Percentiles rank a stretch among this genome's conserved stretches.
These are phyloP conservation scores for Campoplex nolae DNA, from an alignment of 2,888 invertebrate genomes.

Conservation along the genomic window DNA sequence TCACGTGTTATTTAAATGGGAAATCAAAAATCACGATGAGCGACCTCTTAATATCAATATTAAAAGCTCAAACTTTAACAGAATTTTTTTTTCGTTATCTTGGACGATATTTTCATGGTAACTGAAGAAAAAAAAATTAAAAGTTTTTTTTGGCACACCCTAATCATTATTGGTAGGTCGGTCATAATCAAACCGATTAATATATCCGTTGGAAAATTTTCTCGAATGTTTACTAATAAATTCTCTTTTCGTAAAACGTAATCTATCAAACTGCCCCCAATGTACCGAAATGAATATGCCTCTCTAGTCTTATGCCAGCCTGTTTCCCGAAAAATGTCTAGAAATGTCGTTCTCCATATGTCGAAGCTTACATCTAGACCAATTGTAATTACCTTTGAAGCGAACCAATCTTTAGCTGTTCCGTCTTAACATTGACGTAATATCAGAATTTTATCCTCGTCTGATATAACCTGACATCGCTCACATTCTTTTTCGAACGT, in stretches of 20 bases:
- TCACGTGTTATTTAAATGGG: no score
- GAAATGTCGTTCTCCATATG: slow-evolving; percentile 56
- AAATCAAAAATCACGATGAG: no score
- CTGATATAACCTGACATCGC: slow-evolving; percentile 56
- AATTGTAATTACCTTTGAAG: slow-evolving; percentile 63
- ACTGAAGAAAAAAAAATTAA: no score
- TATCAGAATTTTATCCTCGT: slow-evolving; percentile 63
- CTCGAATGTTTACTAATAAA: slow-evolving; percentile 59
- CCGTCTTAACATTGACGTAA: slow-evolving; percentile 60
- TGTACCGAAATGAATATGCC: slow-evolving; percentile 62
- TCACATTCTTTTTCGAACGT: slow-evolving; percentile 66
- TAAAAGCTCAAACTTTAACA: no score
- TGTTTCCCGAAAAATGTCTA: slow-evolving; percentile 63
- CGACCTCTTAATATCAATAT: no score
- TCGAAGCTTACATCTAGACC: slow-evolving; percentile 58
- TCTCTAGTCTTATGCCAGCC: slow-evolving; percentile 60
- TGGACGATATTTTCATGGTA: no score
- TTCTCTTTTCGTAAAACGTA: slow-evolving; percentile 65
- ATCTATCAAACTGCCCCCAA: slow-evolving; percentile 60
- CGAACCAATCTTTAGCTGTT: slow-evolving; percentile 63
- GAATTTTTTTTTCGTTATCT: no score
- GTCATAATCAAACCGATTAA: slow-evolving; percentile 48
- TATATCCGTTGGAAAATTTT: slow-evolving; percentile 54
- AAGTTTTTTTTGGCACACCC: no score
- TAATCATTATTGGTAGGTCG: slow-evolving; percentile 46